Evolutionary conservation across 2,113 vertebrate species (phyloP), one percentile per base, ranked within the genome.

Genomic region (Clupea harengus): DNA sequence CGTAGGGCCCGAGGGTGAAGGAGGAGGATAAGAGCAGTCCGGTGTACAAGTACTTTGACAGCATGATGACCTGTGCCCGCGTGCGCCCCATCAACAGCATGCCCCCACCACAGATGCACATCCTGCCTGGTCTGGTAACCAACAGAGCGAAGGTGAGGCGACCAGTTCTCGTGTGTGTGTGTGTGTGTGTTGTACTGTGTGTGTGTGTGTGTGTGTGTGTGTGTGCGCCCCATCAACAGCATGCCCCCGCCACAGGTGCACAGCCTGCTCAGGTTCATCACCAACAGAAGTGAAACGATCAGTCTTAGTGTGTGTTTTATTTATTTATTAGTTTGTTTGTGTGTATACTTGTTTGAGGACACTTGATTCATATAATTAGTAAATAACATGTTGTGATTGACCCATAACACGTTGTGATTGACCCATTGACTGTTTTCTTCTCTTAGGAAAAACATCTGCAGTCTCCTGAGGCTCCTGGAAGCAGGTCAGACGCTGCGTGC

Each of bases 1-100:
- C 3, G 18, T 60, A 39, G 39, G 49, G 32, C 0, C 85, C 89
- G 82, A 91, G 98, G 97, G 91, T 97, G 49, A 89, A 87, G 57
- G 95, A 97, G 45, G 96, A 97, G 86, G 97, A 99, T 81, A 97
- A 98, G 89, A 97, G 96, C 13, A 78, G 72, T 90, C 96, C 96
- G 4, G 92, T 98, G 45, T 98, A 98, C 86, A 88, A 94, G 88
- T 98, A 97, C 87, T 95, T 98, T 87, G 97, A 99, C 93, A 97
- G 96, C 91, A 94, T 96, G 94, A 95, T 98, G 97, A 99, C 98
- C 7, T 99, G 98, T 90, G 98, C 98, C 17, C 95, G 98, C n/a
- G 96, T 99, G 44, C 93, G 97, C 89, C 94, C 82, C 80, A 91
- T 92, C 83, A 92, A 90, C 82, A 91, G 90, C 86, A 87, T 90